phyloP scores from a whole-genome alignment of 1,140 invertebrate genomes.

The Teleopsis dalmanni region DNA sequence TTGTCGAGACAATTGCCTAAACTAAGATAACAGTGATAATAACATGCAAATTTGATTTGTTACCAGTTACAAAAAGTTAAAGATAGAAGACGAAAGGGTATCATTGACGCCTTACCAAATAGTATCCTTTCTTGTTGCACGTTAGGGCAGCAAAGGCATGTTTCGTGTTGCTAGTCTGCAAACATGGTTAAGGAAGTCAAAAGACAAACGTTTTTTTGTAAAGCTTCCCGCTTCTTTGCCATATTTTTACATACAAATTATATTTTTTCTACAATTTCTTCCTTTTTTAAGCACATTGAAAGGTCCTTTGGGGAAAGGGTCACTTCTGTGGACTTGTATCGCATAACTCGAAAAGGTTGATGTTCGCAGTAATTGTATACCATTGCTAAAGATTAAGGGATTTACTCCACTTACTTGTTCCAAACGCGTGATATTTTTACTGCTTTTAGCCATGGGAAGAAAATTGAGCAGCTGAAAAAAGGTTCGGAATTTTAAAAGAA shows the following conservation, averaged over 20 bases:
- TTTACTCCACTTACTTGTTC: conserved; percentile 21
- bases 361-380: conserved; percentile 34
- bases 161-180: no score
- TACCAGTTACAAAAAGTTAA: conserved; percentile 6
- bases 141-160: no score
- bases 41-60: conserved; percentile 17
- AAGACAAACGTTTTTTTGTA: conserved; percentile 9
- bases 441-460: no score
- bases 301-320: conserved; percentile 13
- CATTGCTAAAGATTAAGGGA: conserved; percentile 44
- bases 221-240: neutral
- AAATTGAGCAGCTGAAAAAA: conserved; percentile 1
- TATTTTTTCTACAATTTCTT: conserved; percentile 5
- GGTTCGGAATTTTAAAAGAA: conserved; percentile 24
- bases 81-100: no score
- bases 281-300: no score
- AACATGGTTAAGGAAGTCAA: conserved; percentile 3
- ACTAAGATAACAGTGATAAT: conserved; percentile 12
- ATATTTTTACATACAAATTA: neutral
- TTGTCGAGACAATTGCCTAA: no score
- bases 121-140: no score
- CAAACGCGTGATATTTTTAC: no score
- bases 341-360: neutral
- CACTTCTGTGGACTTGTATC: conserved; percentile 6
- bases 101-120: no score